phyloP scores from a whole-genome alignment of 2,888 invertebrate genomes.

The Drosophila helvetica region DNA sequence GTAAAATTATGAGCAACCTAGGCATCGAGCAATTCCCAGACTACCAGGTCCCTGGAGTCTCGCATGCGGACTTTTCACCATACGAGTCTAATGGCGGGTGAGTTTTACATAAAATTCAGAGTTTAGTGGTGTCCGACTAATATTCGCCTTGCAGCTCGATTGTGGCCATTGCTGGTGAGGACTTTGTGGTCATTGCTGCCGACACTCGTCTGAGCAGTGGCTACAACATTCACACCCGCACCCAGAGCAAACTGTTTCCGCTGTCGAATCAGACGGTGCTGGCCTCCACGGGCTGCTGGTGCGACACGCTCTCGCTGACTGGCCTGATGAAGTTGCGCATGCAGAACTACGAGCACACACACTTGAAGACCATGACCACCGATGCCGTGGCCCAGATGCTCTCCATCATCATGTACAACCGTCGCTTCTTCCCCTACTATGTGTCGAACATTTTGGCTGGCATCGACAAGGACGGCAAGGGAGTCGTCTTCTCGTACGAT shows the following conservation, averaged over 20 bases:
- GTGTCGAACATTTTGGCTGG: constrained; percentile 97
- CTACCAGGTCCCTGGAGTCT: constrained; percentile 83
- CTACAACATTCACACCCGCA: constrained; percentile 94
- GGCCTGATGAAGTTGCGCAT: constrained; percentile 92
- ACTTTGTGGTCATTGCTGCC: constrained; percentile 97
- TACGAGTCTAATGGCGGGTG: constrained; percentile 93
- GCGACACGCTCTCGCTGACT: constrained; percentile 96
- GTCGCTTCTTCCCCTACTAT: constrained; percentile 99
- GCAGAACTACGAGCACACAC: constrained; percentile 98
- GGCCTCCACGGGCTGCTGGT: constrained; percentile 99
- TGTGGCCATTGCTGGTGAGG: constrained; percentile 97
- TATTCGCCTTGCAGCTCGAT: constrained; percentile 89
- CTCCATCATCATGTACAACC: constrained; percentile 97
- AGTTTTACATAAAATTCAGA: constrained; percentile 56
- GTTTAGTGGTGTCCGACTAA: neutral
- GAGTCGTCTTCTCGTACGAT: constrained; percentile 98
- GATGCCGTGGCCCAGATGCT: constrained; percentile 97
- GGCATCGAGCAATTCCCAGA: constrained; percentile 81
- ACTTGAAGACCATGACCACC: constrained; percentile 96
- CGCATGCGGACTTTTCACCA: constrained; percentile 86
- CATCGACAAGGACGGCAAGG: constrained; percentile 95
- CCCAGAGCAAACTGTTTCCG: constrained; percentile 94
- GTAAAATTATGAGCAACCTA: constrained; percentile 66
- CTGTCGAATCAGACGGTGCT: constrained; percentile 93
- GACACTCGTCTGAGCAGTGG: constrained; percentile 97